A percentile compares a stretch with the other conserved stretches of the same genome.
Conservation (phyloP, 2,888 invertebrate species). For the Rhagium mordax region DNA sequence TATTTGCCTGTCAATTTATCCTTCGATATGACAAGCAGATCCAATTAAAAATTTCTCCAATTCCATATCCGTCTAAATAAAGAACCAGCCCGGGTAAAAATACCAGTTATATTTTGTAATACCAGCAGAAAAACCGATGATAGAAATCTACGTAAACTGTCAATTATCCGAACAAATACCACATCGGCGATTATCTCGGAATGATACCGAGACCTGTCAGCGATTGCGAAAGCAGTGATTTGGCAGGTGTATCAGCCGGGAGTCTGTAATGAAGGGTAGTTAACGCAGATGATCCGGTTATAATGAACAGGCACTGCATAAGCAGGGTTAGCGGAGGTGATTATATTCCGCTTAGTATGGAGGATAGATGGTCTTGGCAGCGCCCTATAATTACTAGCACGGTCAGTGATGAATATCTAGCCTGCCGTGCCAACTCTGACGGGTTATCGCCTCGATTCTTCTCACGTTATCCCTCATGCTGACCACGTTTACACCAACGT, state of each 20-base stretch:
- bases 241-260: slow-evolving; percentile 37
- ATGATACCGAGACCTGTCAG: slow-evolving; percentile 25
- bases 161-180: slow-evolving; percentile 28
- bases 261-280: slow-evolving; percentile 37
- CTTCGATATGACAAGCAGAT: neutral
- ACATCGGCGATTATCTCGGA: neutral
- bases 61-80: no score
- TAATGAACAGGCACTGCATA: slow-evolving; percentile 39
- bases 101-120: neutral
- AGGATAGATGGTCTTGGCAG: slow-evolving; percentile 41
- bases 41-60: no score
- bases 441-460: slow-evolving; percentile 55
- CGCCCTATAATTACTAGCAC: slow-evolving; percentile 57
- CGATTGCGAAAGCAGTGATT: slow-evolving; percentile 30
- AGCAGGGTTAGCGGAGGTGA: slow-evolving; percentile 44
- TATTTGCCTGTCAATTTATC: neutral
- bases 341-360: slow-evolving; percentile 56
- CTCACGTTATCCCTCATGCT: slow-evolving; percentile 31
- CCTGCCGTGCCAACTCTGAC: slow-evolving; percentile 59
- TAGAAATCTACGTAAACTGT: slow-evolving; percentile 20
- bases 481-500: slow-evolving; percentile 30
- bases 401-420: slow-evolving; percentile 58
- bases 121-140: neutral
- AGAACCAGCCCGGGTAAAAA: neutral
- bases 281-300: slow-evolving; percentile 39